Conservation (phyloP, 2,797 vertebrate genomes). For the Macroramphosus scolopax region DNA sequence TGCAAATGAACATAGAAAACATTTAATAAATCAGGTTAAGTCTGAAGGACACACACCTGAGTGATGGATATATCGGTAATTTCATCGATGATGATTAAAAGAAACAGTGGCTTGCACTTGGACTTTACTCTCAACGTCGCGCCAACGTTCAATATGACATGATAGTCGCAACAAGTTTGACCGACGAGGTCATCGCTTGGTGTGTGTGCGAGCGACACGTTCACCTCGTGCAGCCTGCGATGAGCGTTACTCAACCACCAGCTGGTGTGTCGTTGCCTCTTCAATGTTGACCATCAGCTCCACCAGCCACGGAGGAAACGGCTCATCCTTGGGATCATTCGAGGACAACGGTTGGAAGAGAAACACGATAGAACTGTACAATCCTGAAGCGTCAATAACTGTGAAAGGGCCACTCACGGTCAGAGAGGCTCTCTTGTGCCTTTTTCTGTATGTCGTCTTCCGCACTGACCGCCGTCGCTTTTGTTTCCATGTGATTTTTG, state of each 20-base stretch:
- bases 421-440: neutral
- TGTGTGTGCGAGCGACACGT: neutral
- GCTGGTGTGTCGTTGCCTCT: constrained; percentile 77
- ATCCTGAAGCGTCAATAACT: neutral
- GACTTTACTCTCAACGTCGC: too few species aligned
- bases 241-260: constrained; percentile 67
- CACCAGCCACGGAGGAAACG: constrained; percentile 73
- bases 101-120: too few species aligned
- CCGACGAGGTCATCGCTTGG: constrained; percentile 1
- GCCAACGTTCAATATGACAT: too few species aligned
- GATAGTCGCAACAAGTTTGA: too few species aligned
- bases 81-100: too few species aligned
- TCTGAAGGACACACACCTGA: too few species aligned
- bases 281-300: constrained; percentile 80
- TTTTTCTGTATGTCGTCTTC: constrained; percentile 4
- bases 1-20: neutral
- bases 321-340: constrained; percentile 20
- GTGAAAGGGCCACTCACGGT: constrained; percentile 5
- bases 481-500: neutral
- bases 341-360: neutral
- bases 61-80: too few species aligned
- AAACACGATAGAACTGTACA: neutral
- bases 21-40: neutral
- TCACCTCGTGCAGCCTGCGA: neutral
- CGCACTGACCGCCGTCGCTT: neutral